Evolutionary conservation across 2,113 vertebrate genomes (phyloP), one percentile per base, ranked within the genome.

Genomic region (Apaloderma vittatum): DNA sequence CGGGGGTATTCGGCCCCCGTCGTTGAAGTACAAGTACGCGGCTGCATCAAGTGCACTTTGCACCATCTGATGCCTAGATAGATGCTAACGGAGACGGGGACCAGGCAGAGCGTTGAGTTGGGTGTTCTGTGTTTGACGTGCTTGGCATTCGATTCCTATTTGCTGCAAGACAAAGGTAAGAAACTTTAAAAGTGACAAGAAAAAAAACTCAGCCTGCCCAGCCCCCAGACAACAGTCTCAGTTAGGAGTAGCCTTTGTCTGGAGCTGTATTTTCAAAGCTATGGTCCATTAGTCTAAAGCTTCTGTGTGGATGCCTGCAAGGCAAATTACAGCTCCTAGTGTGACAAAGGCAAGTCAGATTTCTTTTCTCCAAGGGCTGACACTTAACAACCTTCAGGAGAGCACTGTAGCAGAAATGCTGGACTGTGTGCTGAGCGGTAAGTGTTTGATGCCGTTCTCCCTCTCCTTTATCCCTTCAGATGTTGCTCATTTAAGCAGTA

Each of bases 111-210:
- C 43, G 0, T 18, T 51, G 79, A 29, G 89, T 62, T 88, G 86
- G 57, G 65, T 34, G 73, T 49, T 94, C 40, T 63, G 87, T 21
- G 37, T 81, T 1, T 86, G 92, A 93, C 49, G 92, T 94, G 96
- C 94, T 70, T 84, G 94, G 88, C 92, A 82, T 97, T 91, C 73
- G 84, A 72, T 90, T 87, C 92, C 89, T 71, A 17, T 77, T 74
- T 65, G 85, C 94, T 91, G 92, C 97, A 67, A 66, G 71, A 65
- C 27, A 83, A 92, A 97, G 97, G 97, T 97, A 97, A 96, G 97
- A 93, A 97, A 97, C 96, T 94, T 96, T 37, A 46, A 74, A 91
- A 93, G 95, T 96, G 75, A 12, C 57, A 5, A 76, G 73, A 17
- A 58, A 59, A 76, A 80, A 77, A 43, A 2, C 27, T 67, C 78